These are phyloP conservation scores for Sphenopsis melanotis DNA, from an alignment of 2,797 vertebrate species.

Conservation along the genomic window DNA sequence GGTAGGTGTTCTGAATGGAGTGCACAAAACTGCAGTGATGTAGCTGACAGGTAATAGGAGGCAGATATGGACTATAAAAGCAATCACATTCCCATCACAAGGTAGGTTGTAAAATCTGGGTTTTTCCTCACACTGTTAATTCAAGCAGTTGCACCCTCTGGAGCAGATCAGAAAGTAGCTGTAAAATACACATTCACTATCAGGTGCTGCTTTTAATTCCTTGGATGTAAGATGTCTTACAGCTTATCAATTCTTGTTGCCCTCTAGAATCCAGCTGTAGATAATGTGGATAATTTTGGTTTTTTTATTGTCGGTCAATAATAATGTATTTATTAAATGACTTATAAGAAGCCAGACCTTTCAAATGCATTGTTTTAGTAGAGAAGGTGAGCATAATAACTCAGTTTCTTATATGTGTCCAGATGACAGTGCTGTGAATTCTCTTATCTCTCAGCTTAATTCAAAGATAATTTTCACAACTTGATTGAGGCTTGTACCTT, in stretches of 20 bases:
- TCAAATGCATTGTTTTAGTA: neutral
- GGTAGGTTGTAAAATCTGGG: neutral
- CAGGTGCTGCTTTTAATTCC: neutral
- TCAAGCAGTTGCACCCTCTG: neutral
- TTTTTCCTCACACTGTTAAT: neutral
- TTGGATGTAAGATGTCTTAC: neutral
- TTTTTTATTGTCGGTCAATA: neutral
- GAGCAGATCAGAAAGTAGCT: neutral
- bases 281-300: neutral
- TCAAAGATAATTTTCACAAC: neutral
- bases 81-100: neutral
- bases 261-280: neutral
- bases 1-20: neutral
- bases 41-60: neutral
- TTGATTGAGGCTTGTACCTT: neutral
- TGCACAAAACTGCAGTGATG: neutral
- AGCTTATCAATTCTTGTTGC: neutral
- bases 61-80: neutral
- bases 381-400: neutral
- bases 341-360: neutral
- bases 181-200: neutral
- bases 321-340: neutral
- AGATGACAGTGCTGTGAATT: neutral
- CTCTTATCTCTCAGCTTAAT: neutral
- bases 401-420: neutral